These are phyloP conservation scores for Hemiscyllium ocellatum DNA, from an alignment of 2,113 vertebrate species.

Conservation along the genomic window DNA sequence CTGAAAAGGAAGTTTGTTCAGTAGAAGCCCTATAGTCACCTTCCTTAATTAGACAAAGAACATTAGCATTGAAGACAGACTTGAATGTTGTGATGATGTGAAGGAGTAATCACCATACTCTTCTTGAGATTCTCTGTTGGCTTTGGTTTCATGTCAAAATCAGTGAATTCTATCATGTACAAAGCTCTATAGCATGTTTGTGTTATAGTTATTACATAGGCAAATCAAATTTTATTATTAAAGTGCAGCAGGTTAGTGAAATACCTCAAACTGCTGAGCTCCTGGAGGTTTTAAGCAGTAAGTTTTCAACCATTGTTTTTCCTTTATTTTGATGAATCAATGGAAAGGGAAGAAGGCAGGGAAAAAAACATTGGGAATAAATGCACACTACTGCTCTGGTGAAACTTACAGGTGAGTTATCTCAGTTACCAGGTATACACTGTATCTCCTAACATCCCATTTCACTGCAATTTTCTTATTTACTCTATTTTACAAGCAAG, in stretches of 20 bases:
- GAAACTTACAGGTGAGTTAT: background rate
- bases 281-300: background rate
- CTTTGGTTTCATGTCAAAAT: background rate
- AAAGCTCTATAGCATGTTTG: background rate
- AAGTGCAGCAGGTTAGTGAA: background rate
- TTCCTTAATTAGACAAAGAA: background rate
- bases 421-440: background rate
- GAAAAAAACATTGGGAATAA: background rate
- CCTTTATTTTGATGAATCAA: background rate
- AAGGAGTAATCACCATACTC: background rate
- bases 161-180: background rate
- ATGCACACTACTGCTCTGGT: background rate
- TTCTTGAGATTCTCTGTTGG: background rate
- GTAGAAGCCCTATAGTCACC: slow-evolving; percentile 17
- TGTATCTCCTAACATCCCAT: background rate
- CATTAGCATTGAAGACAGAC: background rate
- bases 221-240: background rate
- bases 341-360: background rate
- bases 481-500: background rate
- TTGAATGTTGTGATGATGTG: background rate
- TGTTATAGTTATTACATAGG: background rate
- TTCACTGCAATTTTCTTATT: background rate
- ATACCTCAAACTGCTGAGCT: background rate
- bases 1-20: background rate
- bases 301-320: background rate